Base-by-base conservation (phyloP, 2,113 vertebrate genomes). In the Ctenodactylus gundi region DNA sequence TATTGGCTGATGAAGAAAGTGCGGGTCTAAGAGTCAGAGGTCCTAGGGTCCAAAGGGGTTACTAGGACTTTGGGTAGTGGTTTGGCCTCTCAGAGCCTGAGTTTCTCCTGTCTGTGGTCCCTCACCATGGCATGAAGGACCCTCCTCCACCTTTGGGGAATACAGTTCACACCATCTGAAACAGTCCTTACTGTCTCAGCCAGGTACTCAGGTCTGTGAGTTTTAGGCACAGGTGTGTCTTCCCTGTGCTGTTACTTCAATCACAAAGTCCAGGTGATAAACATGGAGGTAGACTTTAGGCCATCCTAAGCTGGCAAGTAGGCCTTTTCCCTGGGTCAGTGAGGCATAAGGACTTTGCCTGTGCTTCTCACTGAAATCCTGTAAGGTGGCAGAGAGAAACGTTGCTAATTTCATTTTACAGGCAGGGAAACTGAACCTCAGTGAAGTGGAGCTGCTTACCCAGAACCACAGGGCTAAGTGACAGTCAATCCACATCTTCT, bases 41-140 rank as follows among this genome's bases (percentile, higher is more conserved):
- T 70, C 36, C 46, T 44, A 10, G 36, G 55, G 39, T 70, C 34
- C 58, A 46, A 18, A 78, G 20, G 18, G 53, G n/a, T 46, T 75
- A 0, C 6, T 4, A 57, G 44, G 41, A 41, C 46, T 86, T 65
- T 4, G 1, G 21, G 21, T 73, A 55, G 58, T 58, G 44, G 46
- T 57, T 49, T n/a, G 34, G 21, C 62, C 10, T 93, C 68, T 84
- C 49, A 29, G 53, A 88, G 21, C 8, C 57, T 49, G 36, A 36
- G 8, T 34, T 46, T 62, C 31, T 46, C 31, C 15, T 15, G 4
- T 39, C n/a, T 57, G 53, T 51, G 62, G 60, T 46, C 44, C n/a
- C 64, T 62, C 64, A 3, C n/a, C n/a, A 13, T 2, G 11, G 34
- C 17, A 12, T 4, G 5, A 29, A 46, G 0, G 0, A n/a, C 27